Base-by-base conservation (phyloP, 2,888 invertebrate genomes). In the Meandrusa payeni region DNA sequence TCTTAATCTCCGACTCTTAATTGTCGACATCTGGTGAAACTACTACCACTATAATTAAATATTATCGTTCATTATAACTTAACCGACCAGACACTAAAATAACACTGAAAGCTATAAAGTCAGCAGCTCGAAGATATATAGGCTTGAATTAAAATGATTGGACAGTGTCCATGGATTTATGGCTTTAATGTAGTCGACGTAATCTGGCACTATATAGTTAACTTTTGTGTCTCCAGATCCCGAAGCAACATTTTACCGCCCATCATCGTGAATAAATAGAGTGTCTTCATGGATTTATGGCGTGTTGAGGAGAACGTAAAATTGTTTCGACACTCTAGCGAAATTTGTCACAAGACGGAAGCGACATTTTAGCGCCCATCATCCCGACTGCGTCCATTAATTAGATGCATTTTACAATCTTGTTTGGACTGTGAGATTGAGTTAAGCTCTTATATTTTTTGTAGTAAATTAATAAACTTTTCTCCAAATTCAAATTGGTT, bases 21-120 rank as follows among this genome's bases (percentile, higher is more conserved):
- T n/a, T n/a, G n/a, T n/a, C n/a, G n/a, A n/a, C n/a, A n/a, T n/a
- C n/a, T n/a, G n/a, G n/a, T n/a, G n/a, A n/a, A n/a, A n/a, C n/a
- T n/a, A n/a, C n/a, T n/a, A n/a, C n/a, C n/a, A n/a, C n/a, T n/a
- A n/a, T n/a, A n/a, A n/a, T n/a, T n/a, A n/a, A n/a, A n/a, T n/a
- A n/a, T n/a, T n/a, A n/a, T n/a, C n/a, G n/a, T n/a, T n/a, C n/a
- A n/a, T n/a, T n/a, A n/a, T n/a, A n/a, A n/a, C n/a, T n/a, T n/a
- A n/a, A 54, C 82, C 81, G 81, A 81, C 80, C 82, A 80, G 74
- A 80, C 73, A 57, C 55, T 62, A 76, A 82, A 82, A 79, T 72
- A 69, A 73, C 68, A 59, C 62, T 67, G 61, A 65, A 61, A 57
- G 73, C 62, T 52, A 57, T 54, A 58, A 58, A 60, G 57, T 50